These are phyloP conservation scores for Morpho helenor DNA, from an alignment of 2,888 invertebrate genomes.

Conservation along the genomic window DNA sequence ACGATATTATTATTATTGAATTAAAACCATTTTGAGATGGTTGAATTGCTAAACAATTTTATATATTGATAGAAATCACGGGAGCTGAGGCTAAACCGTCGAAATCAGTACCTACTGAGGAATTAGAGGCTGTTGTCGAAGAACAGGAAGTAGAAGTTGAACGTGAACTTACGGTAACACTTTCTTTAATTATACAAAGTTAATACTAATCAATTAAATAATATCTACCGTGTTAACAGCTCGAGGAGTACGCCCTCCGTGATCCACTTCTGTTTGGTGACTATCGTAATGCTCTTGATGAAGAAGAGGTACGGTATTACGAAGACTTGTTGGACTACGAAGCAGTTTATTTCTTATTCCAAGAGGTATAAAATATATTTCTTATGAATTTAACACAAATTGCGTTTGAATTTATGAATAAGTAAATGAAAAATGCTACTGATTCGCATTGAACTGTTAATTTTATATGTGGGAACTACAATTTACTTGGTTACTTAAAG, in stretches of 20 bases:
- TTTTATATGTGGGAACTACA: no score
- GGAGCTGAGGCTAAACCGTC: constrained; percentile 32
- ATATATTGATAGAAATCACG: constrained; percentile 37
- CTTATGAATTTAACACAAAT: no score
- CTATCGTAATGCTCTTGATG: constrained; percentile 90
- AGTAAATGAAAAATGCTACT: no score
- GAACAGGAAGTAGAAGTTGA: constrained; percentile 56
- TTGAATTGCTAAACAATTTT: neutral
- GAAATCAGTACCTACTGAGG: constrained; percentile 25
- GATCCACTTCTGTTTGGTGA: constrained; percentile 94
- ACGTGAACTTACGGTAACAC: constrained; percentile 51
- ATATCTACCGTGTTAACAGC: constrained; percentile 35
- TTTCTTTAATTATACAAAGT: neutral
- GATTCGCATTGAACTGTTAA: no score
- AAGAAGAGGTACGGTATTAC: constrained; percentile 88
- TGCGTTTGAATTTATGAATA: no score
- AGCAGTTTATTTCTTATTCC: constrained; percentile 91
- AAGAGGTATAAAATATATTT: constrained; percentile 80
- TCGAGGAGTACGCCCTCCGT: constrained; percentile 84
- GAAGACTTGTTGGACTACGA: constrained; percentile 95
- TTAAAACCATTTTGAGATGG: no score
- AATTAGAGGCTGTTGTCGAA: constrained; percentile 33
- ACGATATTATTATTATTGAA: neutral
- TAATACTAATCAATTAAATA: neutral
- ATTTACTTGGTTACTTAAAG: constrained; percentile 46